Percentiles rank a stretch among this genome's conserved stretches.
These are phyloP conservation scores for Vicugna pacos DNA, from an alignment of 2,113 vertebrate genomes.

Conservation along the genomic window DNA sequence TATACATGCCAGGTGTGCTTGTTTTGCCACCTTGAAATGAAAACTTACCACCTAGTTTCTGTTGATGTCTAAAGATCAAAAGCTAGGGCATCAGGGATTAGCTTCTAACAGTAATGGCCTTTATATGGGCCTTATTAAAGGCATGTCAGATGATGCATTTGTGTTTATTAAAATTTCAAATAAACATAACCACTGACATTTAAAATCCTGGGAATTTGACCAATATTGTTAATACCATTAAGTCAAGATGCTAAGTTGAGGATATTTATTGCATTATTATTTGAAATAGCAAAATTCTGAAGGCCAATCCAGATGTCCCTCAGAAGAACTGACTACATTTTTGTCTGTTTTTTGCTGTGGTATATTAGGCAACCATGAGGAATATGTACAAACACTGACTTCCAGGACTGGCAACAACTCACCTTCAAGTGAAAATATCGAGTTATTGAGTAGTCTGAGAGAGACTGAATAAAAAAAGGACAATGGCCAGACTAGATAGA, in stretches of 20 bases:
- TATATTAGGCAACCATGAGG: neutral
- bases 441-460: neutral
- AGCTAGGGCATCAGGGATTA: neutral
- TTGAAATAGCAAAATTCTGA: neutral
- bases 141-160: neutral
- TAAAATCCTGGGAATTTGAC: slow-evolving; percentile 46
- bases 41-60: neutral
- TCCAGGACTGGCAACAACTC: neutral
- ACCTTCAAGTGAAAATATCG: neutral
- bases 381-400: neutral
- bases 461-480: neutral
- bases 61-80: neutral
- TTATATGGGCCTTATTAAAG: neutral
- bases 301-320: neutral
- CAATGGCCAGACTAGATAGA: neutral
- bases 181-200: neutral
- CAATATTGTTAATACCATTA: slow-evolving; percentile 12
- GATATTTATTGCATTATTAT: neutral
- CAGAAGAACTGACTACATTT: neutral
- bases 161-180: neutral
- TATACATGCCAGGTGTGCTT: neutral
- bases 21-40: neutral
- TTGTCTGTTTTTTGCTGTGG: neutral
- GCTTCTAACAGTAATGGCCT: neutral
- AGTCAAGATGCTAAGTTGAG: neutral